Evolutionary conservation across 2,888 invertebrate species (phyloP), one percentile per base, ranked within the genome.

Genomic region (Cataglyphis rosenhaueri): DNA sequence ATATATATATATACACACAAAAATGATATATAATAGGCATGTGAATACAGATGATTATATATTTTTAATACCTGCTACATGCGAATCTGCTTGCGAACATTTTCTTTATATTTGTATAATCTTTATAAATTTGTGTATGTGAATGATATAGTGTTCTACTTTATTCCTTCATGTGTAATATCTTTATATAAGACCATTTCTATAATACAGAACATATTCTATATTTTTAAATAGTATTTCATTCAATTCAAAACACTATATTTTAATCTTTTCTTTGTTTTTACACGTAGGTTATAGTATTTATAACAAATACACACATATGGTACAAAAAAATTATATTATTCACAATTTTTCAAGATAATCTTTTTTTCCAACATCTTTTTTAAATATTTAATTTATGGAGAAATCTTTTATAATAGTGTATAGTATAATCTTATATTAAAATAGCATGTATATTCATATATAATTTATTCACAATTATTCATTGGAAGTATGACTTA

Each of bases 91-190:
- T 92, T 92, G 92, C 91, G 91, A 92, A 92, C 92, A 92, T 89
- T 91, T 92, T 87, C 88, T 92, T 92, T 93, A 92, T 93, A 93
- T 92, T 93, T 93, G 88, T 93, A 92, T 91, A 90, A 88, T 90
- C 91, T 93, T 92, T 92, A 89, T 90, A 92, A 88, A 71, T 90
- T 85, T 52, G n/a, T 8, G 87, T 86, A 86, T 85, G 83, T 90
- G 87, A 90, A 89, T 83, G 89, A 83, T 87, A 88, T 83, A 85
- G 87, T 89, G 86, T 90, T 88, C 85, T 85, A 87, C 85, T 88
- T 90, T 90, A 90, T 84, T 90, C 84, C 83, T 87, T 88, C 84
- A 85, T 86, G 84, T 86, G 86, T 89, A 87, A 90, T 83, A 90
- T 90, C 89, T 90, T 84, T 90, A 84, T 90, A 90, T 86, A 87